Conservation (phyloP, 2,113 vertebrate genomes). For the Cyrtonyx montezumae region DNA sequence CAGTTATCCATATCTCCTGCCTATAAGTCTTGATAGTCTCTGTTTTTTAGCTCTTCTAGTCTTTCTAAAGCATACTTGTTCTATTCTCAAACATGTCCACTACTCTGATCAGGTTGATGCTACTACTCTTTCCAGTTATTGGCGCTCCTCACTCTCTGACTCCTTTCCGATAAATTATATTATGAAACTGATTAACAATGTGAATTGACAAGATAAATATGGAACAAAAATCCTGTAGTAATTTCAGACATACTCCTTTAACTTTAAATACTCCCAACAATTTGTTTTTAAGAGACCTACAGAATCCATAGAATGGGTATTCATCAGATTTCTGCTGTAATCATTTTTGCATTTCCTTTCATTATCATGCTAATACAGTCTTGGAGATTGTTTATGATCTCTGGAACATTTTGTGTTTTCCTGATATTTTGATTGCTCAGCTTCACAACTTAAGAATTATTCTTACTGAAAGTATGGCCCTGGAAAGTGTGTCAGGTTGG, state of each 20-base stretch:
- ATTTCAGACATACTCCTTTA: not conserved
- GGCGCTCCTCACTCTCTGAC: fast-evolving
- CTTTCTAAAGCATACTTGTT: not conserved
- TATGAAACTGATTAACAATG: not conserved
- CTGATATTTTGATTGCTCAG: not conserved
- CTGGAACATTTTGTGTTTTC: not conserved
- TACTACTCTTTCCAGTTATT: not conserved
- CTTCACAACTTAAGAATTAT: not conserved
- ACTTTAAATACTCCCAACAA: not conserved
- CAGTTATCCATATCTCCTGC: not conserved
- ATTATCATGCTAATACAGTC: not conserved
- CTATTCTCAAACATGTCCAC: not conserved
- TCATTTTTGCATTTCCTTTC: not conserved
- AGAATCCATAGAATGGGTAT: not conserved
- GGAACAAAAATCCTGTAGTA: not conserved
- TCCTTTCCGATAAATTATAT: not conserved
- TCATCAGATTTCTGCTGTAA: not conserved
- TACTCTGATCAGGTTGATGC: not conserved
- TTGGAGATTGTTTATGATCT: not conserved
- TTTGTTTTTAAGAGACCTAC: not conserved
- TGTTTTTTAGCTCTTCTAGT: not conserved
- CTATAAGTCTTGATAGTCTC: not conserved
- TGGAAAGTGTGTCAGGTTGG: not conserved
- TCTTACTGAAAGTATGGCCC: not conserved
- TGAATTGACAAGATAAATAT: not conserved